Evolutionary conservation across 2,888 invertebrate genomes (phyloP).

Genomic region (Coleophora flavipennella): DNA sequence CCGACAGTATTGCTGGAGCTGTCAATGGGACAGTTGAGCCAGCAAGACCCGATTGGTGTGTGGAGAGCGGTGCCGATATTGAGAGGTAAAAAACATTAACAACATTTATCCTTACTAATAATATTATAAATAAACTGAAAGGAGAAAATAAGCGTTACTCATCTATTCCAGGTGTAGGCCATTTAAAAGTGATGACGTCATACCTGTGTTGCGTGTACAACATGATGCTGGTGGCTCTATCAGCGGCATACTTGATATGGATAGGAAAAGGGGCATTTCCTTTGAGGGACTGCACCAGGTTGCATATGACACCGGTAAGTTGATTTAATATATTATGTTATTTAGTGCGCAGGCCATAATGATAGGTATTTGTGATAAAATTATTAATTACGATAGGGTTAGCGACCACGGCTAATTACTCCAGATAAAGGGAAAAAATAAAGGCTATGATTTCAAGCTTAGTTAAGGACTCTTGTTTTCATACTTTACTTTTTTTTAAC

Average conservation of each 20-base stretch:
- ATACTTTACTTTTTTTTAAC: too few species aligned
- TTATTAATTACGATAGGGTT: too few species aligned
- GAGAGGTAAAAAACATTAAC: conserved; percentile 55
- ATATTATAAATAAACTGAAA: too few species aligned
- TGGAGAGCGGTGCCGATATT: conserved; percentile 79
- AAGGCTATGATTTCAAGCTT: too few species aligned
- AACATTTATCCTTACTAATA: not conserved
- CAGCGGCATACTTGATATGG: conserved; percentile 75
- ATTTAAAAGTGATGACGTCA: conserved; percentile 75
- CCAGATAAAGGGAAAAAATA: too few species aligned
- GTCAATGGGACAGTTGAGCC: conserved; percentile 76
- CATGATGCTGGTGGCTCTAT: conserved; percentile 72
- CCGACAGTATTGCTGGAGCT: conserved; percentile 75
- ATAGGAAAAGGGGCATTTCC: conserved; percentile 75
- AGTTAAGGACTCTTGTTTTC: too few species aligned
- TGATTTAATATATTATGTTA: too few species aligned
- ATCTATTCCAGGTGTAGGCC: conserved; percentile 73
- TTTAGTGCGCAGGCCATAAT: too few species aligned
- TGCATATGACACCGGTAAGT: conserved; percentile 70
- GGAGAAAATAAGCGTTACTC: too few species aligned
- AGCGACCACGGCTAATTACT: too few species aligned
- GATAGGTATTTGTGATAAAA: too few species aligned
- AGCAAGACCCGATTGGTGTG: conserved; percentile 77
- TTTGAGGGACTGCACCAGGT: conserved; percentile 72
- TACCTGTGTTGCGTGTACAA: conserved; percentile 74